Base-by-base conservation (phyloP, 23 tunicate genomes). In the Styela plicata region DNA sequence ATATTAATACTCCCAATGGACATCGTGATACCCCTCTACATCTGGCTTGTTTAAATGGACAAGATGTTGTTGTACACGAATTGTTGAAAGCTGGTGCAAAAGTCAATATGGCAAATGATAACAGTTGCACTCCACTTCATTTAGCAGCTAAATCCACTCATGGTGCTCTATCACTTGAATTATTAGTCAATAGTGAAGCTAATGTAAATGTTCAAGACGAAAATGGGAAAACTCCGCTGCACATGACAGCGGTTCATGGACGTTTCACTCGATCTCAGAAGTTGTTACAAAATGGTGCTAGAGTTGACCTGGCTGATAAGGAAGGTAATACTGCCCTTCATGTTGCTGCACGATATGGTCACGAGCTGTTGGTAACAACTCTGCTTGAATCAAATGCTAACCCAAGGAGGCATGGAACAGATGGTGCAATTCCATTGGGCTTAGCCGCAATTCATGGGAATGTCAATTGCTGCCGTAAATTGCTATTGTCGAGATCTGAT, bases 31-130 rank as follows among this genome's bases (percentile, higher is more conserved):
- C 98, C 28, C 88, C 98, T 3, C 64, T 93, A 44, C 98, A 93
- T 65, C 70, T 93, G 23, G 98, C 98, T 2, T 93, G 98, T 79
- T 84, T 88, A 31, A 93, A 93, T 82, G 98, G 98, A 18, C 98
- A 93, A 36, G 98, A 93, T 82, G 93, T 85, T 5, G 85, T 93
- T 27, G 98, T 88, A 25, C 98, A 93, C 35, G 92, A 85, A 52
- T 66, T 93, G 77, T 52, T 93, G 69, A 82, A 93, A 64, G 69
- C 89, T 28, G 93, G 93, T 52, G 92, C 98, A 1, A 88, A 88
- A 84, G 84, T 86, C 3, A 88, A 88, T 36, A 85, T 85, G 2
- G 44, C 79, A 1, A 93, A 88, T 78, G 86, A 88, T 24, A 69
- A 71, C 32, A 89, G 90, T 31, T 70, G 93, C 77, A 93, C 92